phyloP scores from a whole-genome alignment of 1,140 invertebrate species.

The Cepaea nemoralis region DNA sequence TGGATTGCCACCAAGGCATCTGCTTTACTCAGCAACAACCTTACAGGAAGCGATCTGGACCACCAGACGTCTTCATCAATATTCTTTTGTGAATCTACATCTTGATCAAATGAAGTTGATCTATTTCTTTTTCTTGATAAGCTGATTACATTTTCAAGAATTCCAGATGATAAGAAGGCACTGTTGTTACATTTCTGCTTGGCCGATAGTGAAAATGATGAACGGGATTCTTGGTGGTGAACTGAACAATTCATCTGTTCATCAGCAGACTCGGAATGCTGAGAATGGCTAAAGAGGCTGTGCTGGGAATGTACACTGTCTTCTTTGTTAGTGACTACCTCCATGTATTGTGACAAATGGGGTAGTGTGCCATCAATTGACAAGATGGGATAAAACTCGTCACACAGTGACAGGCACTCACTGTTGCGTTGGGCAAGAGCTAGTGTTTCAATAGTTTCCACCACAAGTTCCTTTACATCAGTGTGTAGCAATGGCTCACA shows the following conservation, averaged over 20 bases:
- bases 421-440: neutral
- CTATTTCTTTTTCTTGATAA: slow-evolving; percentile 27
- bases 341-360: neutral
- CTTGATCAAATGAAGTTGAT: neutral
- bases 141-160: neutral
- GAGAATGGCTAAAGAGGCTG: neutral
- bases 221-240: neutral
- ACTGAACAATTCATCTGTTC: neutral
- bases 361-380: neutral
- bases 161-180: neutral
- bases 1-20: slow-evolving; percentile 16
- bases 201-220: no score
- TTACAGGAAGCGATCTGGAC: neutral
- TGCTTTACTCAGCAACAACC: slow-evolving; percentile 18
- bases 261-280: neutral
- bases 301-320: neutral
- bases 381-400: slow-evolving; percentile 1
- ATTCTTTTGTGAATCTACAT: neutral
- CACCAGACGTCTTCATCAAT: neutral
- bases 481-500: neutral
- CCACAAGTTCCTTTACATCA: slow-evolving; percentile 14
- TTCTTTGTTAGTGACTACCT: neutral
- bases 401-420: slow-evolving; percentile 31
- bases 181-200: neutral
- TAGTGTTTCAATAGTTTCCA: slow-evolving; percentile 27